These are phyloP conservation scores for Microctonus brassicae DNA, from an alignment of 2,888 invertebrate genomes.

Conservation along the genomic window DNA sequence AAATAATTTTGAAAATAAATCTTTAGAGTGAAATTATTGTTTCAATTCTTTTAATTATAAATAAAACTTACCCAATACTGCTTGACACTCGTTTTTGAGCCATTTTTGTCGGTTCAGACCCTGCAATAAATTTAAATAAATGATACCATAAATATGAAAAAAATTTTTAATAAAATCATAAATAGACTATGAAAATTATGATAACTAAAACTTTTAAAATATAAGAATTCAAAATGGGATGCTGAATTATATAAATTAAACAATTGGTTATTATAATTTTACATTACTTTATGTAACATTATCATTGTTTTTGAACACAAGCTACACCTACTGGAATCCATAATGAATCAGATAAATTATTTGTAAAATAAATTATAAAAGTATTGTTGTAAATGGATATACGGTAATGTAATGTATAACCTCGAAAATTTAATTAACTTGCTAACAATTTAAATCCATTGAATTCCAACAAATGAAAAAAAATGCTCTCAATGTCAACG, in stretches of 20 bases:
- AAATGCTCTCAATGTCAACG: constrained; percentile 40
- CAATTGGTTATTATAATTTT: not conserved
- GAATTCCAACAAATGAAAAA: constrained; percentile 29
- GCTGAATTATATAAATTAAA: not conserved
- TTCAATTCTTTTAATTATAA: not conserved
- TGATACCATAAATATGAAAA: too few species aligned
- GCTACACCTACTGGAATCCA: not conserved
- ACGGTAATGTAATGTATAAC: not conserved
- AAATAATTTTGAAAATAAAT: not conserved
- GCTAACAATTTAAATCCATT: constrained; percentile 9
- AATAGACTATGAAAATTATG: not conserved
- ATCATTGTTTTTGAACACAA: not conserved
- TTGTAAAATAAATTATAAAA: not conserved
- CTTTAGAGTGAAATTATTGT: too few species aligned
- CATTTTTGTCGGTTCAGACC: constrained; percentile 85
- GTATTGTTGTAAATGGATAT: not conserved
- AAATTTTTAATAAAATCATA: not conserved
- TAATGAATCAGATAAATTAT: not conserved
- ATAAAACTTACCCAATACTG: constrained; percentile 81
- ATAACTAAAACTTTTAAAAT: not conserved
- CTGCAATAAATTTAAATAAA: constrained; percentile 70
- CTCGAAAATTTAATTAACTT: not conserved
- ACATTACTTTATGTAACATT: not conserved
- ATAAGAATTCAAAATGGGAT: not conserved
- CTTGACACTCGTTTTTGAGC: constrained; percentile 84